Evolutionary conservation across 2,888 invertebrate species (phyloP), one percentile per base, ranked within the genome.

Genomic region (Meiosimyza decipiens): DNA sequence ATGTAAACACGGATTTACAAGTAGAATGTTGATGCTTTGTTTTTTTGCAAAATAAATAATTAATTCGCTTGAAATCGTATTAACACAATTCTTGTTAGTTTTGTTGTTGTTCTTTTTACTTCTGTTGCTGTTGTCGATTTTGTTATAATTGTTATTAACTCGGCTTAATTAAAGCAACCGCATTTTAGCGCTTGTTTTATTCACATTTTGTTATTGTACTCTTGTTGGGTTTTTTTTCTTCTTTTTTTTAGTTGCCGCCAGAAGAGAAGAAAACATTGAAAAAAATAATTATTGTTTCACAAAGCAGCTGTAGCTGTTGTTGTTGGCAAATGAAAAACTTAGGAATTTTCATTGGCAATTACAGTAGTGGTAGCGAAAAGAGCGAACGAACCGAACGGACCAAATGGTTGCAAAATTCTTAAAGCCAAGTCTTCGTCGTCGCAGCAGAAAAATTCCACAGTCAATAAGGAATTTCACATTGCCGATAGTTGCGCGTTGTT

Each of bases 321-420:
- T 33, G n/a, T 52, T 47, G n/a, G 22, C 47, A n/a, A 49, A 59
- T 52, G 62, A 72, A 72, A 73, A 72, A 68, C 74, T 62, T 71
- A 52, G 76, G 74, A 74, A 76, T 76, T 76, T 76, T 73, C 74
- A 74, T 76, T 73, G 76, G 71, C 73, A 76, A 76, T 76, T 76
- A 76, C 71, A 72, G 60, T 28, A 51, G 50, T 51, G 70, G 57
- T 51, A 69, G 71, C 70, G 67, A 72, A 71, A 71, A 62, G 67
- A 65, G 71, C 74, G 73, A 77, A 76, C 72, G 71, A 72, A 71
- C 73, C 67, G 63, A 73, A 74, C 71, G 70, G 74, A 74, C 70
- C 62, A 72, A 71, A 74, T 74, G 71, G 60, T 13, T 50, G 54
- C 60, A 40, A 71, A 75, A 72, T 73, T 71, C 59, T 55, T 73